A percentile compares a stretch with the other conserved stretches of the same genome.
phyloP scores from a whole-genome alignment of 2,113 vertebrate genomes.

The Madoqua kirkii region DNA sequence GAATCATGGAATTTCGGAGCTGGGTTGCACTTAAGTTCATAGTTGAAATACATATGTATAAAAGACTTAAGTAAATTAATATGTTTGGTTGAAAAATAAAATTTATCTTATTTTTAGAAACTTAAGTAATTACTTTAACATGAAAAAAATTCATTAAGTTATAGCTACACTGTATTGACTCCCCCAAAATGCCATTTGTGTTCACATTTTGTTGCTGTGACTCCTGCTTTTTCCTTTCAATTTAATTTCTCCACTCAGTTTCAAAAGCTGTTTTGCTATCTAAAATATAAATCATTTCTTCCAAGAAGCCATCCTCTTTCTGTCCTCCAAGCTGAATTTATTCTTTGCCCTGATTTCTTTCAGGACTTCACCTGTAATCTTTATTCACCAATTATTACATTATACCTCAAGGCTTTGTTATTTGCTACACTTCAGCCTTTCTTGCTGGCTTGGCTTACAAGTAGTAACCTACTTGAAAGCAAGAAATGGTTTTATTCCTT shows the following conservation, averaged over 20 bases:
- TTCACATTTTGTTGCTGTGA: neutral
- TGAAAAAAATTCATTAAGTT: neutral
- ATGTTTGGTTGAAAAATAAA: neutral
- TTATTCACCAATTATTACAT: neutral
- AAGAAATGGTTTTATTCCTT: neutral
- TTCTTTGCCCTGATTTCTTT: neutral
- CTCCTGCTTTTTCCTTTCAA: neutral
- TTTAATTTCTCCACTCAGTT: neutral
- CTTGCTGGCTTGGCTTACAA: neutral
- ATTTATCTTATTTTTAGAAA: neutral
- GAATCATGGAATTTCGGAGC: neutral
- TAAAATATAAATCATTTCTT: neutral
- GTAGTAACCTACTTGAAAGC: neutral
- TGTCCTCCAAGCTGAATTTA: neutral
- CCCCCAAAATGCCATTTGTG: neutral
- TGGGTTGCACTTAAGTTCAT: neutral
- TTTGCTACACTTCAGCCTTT: neutral
- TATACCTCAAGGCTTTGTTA: neutral
- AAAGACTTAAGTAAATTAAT: neutral
- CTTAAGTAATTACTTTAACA: neutral
- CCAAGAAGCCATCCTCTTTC: neutral
- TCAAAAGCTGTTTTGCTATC: neutral
- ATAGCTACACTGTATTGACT: neutral
- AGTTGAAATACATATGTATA: neutral
- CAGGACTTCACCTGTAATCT: neutral